Evolutionary conservation across 1,140 invertebrate species (phyloP).

Genomic region (Euura lappo): DNA sequence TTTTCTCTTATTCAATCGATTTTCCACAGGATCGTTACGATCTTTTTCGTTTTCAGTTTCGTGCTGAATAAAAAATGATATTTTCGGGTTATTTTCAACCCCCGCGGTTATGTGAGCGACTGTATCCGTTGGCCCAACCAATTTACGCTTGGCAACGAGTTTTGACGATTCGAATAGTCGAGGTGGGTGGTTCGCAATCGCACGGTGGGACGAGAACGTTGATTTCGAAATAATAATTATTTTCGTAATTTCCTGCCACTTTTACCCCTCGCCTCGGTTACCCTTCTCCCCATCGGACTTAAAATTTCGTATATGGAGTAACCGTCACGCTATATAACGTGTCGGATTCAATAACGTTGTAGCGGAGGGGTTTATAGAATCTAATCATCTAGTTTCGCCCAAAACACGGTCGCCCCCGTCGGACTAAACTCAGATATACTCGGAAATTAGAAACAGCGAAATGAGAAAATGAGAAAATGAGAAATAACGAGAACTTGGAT

Average conservation of each 20-base stretch:
- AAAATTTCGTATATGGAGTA: background rate
- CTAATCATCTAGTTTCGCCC: background rate
- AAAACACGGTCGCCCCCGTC: no score
- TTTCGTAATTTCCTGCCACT: conserved; percentile 56
- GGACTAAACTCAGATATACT: no score
- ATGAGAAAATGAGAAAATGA: conserved; percentile 24
- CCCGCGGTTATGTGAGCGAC: no score
- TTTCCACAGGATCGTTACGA: no score
- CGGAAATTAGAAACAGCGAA: background rate
- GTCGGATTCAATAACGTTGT: background rate
- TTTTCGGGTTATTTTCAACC: no score
- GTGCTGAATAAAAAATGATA: no score
- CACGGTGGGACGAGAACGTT: background rate
- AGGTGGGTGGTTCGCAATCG: no score
- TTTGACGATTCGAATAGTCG: background rate
- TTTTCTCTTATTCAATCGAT: no score
- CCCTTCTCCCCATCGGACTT: background rate
- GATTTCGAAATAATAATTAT: conserved; percentile 50
- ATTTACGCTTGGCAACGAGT: background rate
- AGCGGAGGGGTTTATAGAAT: background rate
- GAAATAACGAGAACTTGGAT: no score
- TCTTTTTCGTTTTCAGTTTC: no score
- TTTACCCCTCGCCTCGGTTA: no score
- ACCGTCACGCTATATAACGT: background rate
- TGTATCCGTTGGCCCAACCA: background rate